Conservation (phyloP, 2,113 vertebrate species). For the Speoplatyrhinus poulsoni region DNA sequence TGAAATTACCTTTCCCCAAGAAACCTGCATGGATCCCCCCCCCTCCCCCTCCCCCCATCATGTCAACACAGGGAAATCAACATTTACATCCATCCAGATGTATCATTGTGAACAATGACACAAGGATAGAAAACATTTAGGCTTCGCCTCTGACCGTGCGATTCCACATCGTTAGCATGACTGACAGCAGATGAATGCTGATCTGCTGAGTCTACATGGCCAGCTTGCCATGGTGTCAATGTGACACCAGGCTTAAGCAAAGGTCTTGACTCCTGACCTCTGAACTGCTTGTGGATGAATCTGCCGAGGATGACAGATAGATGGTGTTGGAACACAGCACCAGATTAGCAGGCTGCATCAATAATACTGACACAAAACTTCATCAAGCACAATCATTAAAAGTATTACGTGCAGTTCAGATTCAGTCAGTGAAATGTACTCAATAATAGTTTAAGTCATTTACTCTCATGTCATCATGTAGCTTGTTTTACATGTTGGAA, state of each 20-base stretch:
- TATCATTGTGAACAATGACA: slow-evolving; percentile 22
- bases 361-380: slow-evolving; percentile 26
- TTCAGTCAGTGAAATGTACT: neutral
- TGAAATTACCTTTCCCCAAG: too few species aligned
- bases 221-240: slow-evolving; percentile 43
- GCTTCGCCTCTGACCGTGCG: slow-evolving; percentile 48
- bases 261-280: slow-evolving; percentile 46
- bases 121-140: slow-evolving; percentile 41
- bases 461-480: too few species aligned
- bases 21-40: neutral
- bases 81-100: slow-evolving; percentile 38
- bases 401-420: neutral
- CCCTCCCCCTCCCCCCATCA: neutral
- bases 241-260: slow-evolving; percentile 57
- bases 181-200: slow-evolving; percentile 48
- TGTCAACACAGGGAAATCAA: slow-evolving; percentile 26
- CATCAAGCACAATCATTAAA: neutral
- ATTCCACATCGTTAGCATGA: slow-evolving; percentile 38
- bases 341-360: slow-evolving; percentile 30
- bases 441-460: too few species aligned
- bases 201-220: slow-evolving; percentile 60
- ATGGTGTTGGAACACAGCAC: slow-evolving; percentile 1
- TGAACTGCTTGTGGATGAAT: slow-evolving; percentile 27
- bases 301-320: slow-evolving; percentile 31
- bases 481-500: too few species aligned